Evolutionary conservation across 2,797 vertebrate genomes (phyloP).

Genomic region (Sparus aurata): DNA sequence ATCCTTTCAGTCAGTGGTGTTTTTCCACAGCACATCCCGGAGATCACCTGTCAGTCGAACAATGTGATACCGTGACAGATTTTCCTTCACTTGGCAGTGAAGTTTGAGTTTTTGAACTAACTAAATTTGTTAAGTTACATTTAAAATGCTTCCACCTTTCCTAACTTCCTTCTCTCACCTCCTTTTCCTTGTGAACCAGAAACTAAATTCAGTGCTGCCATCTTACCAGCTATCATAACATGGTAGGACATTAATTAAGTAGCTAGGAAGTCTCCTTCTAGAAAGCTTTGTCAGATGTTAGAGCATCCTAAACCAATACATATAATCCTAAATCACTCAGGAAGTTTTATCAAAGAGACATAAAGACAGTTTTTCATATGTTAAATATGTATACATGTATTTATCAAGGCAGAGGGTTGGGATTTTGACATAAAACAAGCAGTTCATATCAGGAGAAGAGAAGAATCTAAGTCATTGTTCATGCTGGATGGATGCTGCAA

Average conservation of each 20-base stretch:
- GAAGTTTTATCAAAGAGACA: not conserved
- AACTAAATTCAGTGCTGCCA: not conserved
- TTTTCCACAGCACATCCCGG: conserved; percentile 15
- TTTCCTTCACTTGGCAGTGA: conserved; percentile 7
- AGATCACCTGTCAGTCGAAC: conserved; percentile 37
- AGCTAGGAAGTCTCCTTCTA: not conserved
- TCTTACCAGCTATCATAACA: not conserved
- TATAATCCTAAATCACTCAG: not conserved
- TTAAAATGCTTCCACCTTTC: not conserved
- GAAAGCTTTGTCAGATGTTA: not conserved
- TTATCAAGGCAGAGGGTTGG: not conserved
- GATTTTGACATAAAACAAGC: not conserved
- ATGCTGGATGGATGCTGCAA: not conserved
- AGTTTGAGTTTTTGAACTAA: conserved; percentile 9
- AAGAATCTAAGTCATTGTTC: not conserved
- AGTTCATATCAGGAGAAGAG: not conserved
- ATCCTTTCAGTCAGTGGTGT: conserved; percentile 35
- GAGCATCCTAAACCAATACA: not conserved
- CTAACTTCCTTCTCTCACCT: not conserved
- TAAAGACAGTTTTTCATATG: not conserved
- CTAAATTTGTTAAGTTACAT: conserved; percentile 6
- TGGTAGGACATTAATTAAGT: not conserved
- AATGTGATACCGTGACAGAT: conserved; percentile 10
- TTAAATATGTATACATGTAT: not conserved
- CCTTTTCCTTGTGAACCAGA: not conserved